These are phyloP conservation scores for Euborellia annulipes DNA, from an alignment of 1,140 invertebrate genomes.

Conservation along the genomic window DNA sequence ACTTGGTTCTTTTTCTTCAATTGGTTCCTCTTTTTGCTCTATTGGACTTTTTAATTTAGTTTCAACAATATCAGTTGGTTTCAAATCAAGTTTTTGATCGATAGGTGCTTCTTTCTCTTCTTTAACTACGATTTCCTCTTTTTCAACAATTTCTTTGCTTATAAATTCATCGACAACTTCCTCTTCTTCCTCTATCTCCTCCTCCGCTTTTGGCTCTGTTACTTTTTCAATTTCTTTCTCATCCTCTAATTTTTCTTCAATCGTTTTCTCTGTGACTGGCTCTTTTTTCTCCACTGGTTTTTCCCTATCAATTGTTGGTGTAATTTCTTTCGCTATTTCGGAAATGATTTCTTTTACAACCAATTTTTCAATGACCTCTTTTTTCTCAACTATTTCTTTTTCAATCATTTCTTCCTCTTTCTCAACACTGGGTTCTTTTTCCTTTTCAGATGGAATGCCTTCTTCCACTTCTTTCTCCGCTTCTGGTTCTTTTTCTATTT, in stretches of 20 bases:
- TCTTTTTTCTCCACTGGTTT: background rate
- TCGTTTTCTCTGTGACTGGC: constrained; percentile 4
- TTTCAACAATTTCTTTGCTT: background rate
- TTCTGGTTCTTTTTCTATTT: constrained; percentile 3
- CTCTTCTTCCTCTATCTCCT: constrained; percentile 3
- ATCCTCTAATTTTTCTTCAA: too few species aligned
- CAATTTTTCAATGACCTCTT: constrained; percentile 5
- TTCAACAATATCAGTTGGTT: too few species aligned
- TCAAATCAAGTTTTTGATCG: too few species aligned
- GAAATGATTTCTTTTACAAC: too few species aligned
- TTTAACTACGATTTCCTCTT: constrained; percentile 2
- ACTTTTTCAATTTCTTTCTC: background rate
- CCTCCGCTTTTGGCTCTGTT: background rate
- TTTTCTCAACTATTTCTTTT: too few species aligned
- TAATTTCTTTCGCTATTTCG: too few species aligned
- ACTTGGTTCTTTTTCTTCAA: constrained; percentile 14
- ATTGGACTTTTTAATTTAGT: too few species aligned
- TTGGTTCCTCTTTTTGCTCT: constrained; percentile 25
- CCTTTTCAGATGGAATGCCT: constrained; percentile 4
- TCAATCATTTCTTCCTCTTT: background rate
- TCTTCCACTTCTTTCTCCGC: constrained; percentile 12
- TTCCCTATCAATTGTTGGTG: background rate
- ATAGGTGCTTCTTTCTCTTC: background rate
- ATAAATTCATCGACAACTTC: background rate
- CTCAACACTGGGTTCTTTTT: background rate